Evolutionary conservation across 2,888 invertebrate species (phyloP).

Genomic region (Noctua pronuba): DNA sequence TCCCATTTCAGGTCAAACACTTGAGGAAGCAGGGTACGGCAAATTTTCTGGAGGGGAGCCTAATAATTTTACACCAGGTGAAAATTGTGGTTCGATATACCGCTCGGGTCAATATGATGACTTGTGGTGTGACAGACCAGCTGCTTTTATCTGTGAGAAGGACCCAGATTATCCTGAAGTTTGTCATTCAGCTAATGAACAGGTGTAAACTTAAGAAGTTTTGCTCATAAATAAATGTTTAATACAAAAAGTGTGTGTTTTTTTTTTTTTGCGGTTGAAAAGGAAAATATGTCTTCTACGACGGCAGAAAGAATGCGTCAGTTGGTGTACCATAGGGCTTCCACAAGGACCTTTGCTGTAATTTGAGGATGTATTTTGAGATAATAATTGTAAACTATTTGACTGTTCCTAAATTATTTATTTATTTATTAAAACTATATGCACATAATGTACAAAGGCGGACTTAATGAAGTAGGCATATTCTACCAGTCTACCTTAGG

Average conservation of each 20-base stretch:
- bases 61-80: slow-evolving; percentile 67
- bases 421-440: too few relatives aligned
- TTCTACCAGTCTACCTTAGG: too few relatives aligned
- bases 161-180: slow-evolving; percentile 41
- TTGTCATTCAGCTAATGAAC: not conserved
- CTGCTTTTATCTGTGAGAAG: slow-evolving; percentile 59
- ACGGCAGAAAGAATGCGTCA: not conserved
- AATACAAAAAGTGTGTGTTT: not conserved
- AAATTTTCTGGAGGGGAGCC: slow-evolving; percentile 73
- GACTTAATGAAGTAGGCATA: too few relatives aligned
- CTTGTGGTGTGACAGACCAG: slow-evolving; percentile 65
- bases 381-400: too few relatives aligned
- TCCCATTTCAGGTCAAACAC: slow-evolving; percentile 3
- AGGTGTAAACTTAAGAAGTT: not conserved
- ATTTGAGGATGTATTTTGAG: too few relatives aligned
- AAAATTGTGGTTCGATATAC: slow-evolving; percentile 73
- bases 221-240: not conserved
- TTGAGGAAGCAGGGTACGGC: slow-evolving; percentile 72
- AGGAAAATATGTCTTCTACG: not conserved
- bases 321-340: not conserved
- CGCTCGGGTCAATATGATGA: slow-evolving; percentile 69
- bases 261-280: not conserved
- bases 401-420: too few relatives aligned
- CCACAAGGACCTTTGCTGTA: not conserved
- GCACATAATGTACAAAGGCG: too few relatives aligned